phyloP scores from a whole-genome alignment of 2,113 vertebrate genomes.

The Arizona elegans region DNA sequence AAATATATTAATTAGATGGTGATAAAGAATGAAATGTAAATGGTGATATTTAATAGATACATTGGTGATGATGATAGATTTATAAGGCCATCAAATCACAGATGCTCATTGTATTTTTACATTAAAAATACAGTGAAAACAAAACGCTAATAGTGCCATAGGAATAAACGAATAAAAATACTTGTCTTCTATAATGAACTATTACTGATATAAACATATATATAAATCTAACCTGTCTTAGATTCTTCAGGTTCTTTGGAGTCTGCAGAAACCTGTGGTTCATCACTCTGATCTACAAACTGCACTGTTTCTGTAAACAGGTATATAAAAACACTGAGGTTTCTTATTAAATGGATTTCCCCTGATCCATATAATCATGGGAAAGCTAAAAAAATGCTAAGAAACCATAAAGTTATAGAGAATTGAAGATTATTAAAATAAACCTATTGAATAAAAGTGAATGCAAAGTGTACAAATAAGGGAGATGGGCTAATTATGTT shows the following conservation, averaged over 20 bases:
- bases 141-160: background rate
- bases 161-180: background rate
- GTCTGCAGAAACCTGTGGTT: background rate
- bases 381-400: background rate
- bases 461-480: background rate
- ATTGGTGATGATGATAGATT: background rate
- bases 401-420: background rate
- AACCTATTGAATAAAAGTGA: background rate
- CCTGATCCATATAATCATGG: background rate
- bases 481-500: background rate
- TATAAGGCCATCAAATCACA: background rate
- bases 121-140: background rate
- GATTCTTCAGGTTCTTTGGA: slow-evolving; percentile 14
- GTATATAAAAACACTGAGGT: background rate
- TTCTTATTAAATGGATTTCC: background rate
- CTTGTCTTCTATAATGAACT: background rate
- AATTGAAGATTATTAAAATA: background rate
- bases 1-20: background rate
- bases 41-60: background rate
- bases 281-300: background rate
- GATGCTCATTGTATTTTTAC: background rate
- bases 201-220: background rate
- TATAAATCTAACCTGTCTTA: slow-evolving; percentile 33
- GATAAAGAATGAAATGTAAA: background rate
- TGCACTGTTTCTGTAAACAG: background rate